Evolutionary conservation across 2,797 vertebrate species (phyloP).

Genomic region (Sylvilagus floridanus): DNA sequence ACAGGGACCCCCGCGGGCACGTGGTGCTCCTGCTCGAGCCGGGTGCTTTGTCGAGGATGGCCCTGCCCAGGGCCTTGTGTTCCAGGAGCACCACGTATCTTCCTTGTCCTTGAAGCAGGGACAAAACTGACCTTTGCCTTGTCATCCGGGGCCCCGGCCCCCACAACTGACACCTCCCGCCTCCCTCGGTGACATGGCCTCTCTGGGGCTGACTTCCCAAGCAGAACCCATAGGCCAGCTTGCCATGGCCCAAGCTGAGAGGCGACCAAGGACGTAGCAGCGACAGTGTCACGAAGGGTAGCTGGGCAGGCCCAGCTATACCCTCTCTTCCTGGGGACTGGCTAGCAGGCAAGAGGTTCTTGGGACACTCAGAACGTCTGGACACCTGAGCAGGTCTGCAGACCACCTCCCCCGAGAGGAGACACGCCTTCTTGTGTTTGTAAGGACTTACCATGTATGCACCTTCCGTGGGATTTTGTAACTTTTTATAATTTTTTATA

Average conservation of each 20-base stretch:
- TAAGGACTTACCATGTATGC: conserved; percentile 5
- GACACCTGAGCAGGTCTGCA: background rate
- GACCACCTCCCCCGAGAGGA: background rate
- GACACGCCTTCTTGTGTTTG: background rate
- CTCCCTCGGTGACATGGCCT: background rate
- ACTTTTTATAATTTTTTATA: conserved; percentile 62
- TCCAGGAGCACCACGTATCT: background rate
- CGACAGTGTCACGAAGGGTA: background rate
- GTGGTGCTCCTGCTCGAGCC: background rate
- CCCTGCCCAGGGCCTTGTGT: background rate
- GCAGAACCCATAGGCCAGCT: background rate
- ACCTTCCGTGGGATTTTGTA: conserved; percentile 16
- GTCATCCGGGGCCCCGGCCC: background rate
- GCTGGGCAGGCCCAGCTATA: conserved; percentile 73
- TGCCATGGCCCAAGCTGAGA: background rate
- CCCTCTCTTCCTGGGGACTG: background rate
- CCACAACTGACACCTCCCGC: background rate
- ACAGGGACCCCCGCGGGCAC: background rate
- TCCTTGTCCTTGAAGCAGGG: background rate
- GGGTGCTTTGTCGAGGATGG: background rate
- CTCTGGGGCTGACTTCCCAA: background rate
- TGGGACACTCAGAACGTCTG: background rate
- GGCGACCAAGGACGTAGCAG: background rate
- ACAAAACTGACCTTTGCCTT: conserved; percentile 19
- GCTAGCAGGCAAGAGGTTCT: background rate